These are phyloP conservation scores for Phragmatobia fuliginosa DNA, from an alignment of 2,888 invertebrate genomes.

Conservation along the genomic window DNA sequence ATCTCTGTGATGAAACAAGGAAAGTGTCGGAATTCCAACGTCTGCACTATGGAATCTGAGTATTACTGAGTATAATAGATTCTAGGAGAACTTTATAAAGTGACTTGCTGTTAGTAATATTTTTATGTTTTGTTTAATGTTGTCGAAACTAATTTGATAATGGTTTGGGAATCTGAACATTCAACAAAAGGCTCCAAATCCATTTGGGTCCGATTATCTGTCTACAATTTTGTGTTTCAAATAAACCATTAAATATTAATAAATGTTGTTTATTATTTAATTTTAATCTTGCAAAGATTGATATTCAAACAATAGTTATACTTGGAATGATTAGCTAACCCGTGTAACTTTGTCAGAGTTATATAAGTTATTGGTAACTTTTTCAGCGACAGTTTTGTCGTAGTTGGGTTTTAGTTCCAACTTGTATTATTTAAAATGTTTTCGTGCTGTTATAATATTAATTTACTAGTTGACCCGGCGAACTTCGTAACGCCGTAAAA, in stretches of 20 bases:
- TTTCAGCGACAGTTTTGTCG: no score
- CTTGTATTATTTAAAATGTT: no score
- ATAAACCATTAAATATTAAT: conserved; percentile 81
- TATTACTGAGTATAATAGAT: conserved; percentile 82
- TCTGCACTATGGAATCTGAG: conserved; percentile 79
- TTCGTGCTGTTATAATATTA: no score
- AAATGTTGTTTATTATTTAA: conserved; percentile 8
- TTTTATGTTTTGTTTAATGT: conserved; percentile 84
- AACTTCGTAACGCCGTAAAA: no score
- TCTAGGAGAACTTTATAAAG: conserved; percentile 77
- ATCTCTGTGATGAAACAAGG: conserved; percentile 85
- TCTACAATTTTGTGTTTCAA: conserved; percentile 85
- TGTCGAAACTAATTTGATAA: conserved; percentile 82
- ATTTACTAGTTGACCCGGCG: no score
- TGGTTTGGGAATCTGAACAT: conserved; percentile 77
- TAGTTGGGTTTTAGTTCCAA: no score
- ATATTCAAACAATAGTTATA: no score
- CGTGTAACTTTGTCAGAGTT: no score
- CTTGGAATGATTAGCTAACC: no score
- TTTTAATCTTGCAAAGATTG: neutral
- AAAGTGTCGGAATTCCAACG: conserved; percentile 78
- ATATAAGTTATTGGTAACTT: no score
- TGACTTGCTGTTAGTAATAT: conserved; percentile 84
- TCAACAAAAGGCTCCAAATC: conserved; percentile 70
- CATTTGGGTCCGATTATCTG: conserved; percentile 80